Percentiles rank a stretch among this genome's conserved stretches.
Evolutionary conservation across 2,113 vertebrate species (phyloP).

Genomic region (Sapayoa aenigma): DNA sequence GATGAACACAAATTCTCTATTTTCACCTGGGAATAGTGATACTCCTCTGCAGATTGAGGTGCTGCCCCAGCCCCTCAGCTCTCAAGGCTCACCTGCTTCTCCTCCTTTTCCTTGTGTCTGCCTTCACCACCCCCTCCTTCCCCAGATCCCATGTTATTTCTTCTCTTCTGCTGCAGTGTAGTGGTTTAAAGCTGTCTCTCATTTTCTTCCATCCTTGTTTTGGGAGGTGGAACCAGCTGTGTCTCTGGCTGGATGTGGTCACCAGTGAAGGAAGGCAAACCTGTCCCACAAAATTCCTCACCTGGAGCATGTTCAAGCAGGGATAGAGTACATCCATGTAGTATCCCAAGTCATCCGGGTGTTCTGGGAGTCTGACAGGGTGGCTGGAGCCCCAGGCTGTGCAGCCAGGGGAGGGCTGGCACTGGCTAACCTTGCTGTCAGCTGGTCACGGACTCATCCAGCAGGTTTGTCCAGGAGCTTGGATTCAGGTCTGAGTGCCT

Average conservation of each 20-base stretch:
- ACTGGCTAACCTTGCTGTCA: rapidly evolving
- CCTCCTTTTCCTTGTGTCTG: neutral
- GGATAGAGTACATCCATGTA: rapidly evolving
- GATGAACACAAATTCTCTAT: too few species aligned
- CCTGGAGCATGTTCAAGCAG: rapidly evolving
- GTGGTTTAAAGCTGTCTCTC: too few species aligned
- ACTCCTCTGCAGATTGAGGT: neutral
- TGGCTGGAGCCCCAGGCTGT: neutral
- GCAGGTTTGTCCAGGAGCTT: neutral
- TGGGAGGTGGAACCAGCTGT: too few species aligned
- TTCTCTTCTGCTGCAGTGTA: neutral
- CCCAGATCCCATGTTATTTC: neutral
- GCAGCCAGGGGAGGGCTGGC: neutral
- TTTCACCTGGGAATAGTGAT: neutral
- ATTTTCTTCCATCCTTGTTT: neutral
- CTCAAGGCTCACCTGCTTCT: neutral
- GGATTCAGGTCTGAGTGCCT: neutral
- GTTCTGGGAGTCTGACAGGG: rapidly evolving
- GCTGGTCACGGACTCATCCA: neutral
- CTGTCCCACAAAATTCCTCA: neutral
- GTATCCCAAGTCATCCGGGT: rapidly evolving
- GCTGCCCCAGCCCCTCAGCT: neutral
- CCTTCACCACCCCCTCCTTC: neutral
- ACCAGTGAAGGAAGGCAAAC: neutral
- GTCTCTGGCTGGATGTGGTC: neutral